Conservation (phyloP, 1,140 invertebrate species). For the Macrobrachium rosenbergii region DNA sequence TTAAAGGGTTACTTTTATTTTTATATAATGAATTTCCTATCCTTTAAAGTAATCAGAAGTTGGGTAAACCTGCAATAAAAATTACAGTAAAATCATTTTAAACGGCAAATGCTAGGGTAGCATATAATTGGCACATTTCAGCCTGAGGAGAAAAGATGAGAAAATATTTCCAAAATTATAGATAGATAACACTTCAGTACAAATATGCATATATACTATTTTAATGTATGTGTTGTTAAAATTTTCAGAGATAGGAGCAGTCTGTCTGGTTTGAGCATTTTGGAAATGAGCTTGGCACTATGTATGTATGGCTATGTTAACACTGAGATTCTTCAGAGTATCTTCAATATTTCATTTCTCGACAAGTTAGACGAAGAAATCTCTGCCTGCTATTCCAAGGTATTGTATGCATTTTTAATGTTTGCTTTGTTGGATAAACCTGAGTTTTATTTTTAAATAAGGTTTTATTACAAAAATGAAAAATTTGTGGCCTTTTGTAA, state of each 20-base stretch:
- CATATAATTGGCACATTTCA: too few species aligned
- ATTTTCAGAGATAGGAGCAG: slow-evolving; percentile 35
- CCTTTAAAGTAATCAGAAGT: too few species aligned
- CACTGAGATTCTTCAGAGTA: slow-evolving; percentile 27
- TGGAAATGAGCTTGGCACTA: slow-evolving; percentile 40
- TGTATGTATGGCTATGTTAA: slow-evolving; percentile 36
- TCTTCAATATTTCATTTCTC: slow-evolving; percentile 50
- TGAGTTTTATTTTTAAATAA: too few species aligned
- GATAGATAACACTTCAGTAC: neutral
- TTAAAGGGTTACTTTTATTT: too few species aligned
- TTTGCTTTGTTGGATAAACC: neutral
- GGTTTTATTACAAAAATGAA: too few species aligned
- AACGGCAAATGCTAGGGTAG: too few species aligned
- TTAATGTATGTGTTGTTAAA: neutral
- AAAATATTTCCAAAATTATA: neutral
- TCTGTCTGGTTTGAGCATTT: slow-evolving; percentile 31
- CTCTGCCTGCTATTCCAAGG: slow-evolving; percentile 47
- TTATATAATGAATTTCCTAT: too few species aligned
- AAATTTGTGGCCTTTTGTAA: too few species aligned
- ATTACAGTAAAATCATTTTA: too few species aligned
- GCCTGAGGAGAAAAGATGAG: too few species aligned
- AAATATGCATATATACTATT: neutral
- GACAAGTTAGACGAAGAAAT: slow-evolving; percentile 56
- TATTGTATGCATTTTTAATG: neutral
- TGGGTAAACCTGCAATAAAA: too few species aligned